Evolutionary conservation across 2,113 vertebrate species (phyloP), one percentile per base, ranked within the genome.

Genomic region (Jaculus jaculus): DNA sequence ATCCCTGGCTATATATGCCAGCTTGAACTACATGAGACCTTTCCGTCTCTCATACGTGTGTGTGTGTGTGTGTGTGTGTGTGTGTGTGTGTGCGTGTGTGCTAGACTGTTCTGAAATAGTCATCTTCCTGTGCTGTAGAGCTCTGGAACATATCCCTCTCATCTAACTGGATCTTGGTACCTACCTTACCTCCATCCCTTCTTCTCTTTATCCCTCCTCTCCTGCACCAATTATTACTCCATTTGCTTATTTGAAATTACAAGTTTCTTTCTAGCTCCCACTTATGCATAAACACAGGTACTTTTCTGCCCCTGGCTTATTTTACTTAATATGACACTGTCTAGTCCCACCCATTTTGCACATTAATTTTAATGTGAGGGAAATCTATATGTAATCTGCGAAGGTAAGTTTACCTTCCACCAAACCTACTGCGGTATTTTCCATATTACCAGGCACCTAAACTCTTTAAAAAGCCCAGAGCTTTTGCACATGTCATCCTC

Each of bases 341-440:
- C 24, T 51, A 79, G 51, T 61, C 16, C 65, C 11, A 21, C 10
- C 13, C 32, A 32, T 7, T 61, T 51, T 63, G 12, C 30, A 18
- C 65, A 90, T 39, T 92, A 77, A 81, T 90, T 94, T 92, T 71
- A 37, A 85, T 89, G 71, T 61, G 28, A 72, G 58, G 32, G 37
- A 66, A 80, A 65, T 26, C 28, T 61, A 37, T 16, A 58, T 26
- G 30, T 47, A 90, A 81, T 75, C 32, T 58, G 83, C 79, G 7
- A 90, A 96, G 81, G 63, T 82, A 83, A 90, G 7, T 54, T 60
- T 37, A 65, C 54, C 34, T 39, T 81, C 15, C 84, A n/a, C 39
- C 65, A 93, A n/a, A 80, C 83, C 69, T 69, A 85, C 6, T 47
- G 20, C 15, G n/a, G 7, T 66, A 7, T 39, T 65, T 42, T 21